Conservation (phyloP, 2,797 vertebrate species). For the Rhadinocentrus ornatus region DNA sequence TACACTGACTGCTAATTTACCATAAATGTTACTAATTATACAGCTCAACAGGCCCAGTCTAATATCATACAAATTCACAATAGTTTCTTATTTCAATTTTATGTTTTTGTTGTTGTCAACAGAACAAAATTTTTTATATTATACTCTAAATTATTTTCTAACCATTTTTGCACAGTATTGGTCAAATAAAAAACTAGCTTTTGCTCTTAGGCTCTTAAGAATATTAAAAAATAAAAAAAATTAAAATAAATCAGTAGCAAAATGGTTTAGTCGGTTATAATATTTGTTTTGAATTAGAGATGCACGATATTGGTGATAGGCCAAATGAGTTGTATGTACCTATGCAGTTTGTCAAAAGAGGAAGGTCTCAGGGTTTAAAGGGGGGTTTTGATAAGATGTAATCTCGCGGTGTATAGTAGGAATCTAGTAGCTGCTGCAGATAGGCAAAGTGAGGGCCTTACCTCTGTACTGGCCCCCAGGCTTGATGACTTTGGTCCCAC, state of each 20-base stretch:
- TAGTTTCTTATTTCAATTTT: no score
- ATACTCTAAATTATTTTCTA: no score
- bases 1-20: neutral
- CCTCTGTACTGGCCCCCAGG: slow-evolving; percentile 90
- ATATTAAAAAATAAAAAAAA: slow-evolving; percentile 54
- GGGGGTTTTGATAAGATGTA: slow-evolving; percentile 25
- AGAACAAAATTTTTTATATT: no score
- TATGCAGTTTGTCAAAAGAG: slow-evolving; percentile 58
- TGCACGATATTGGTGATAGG: no score
- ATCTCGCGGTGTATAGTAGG: slow-evolving; percentile 20
- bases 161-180: no score
- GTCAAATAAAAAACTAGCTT: slow-evolving; percentile 15
- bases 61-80: no score
- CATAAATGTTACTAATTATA: neutral
- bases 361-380: slow-evolving; percentile 23
- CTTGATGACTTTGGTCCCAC: slow-evolving; percentile 92
- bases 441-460: slow-evolving; percentile 64
- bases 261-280: slow-evolving; percentile 53
- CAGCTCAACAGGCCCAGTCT: no score
- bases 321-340: neutral
- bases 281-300: slow-evolving; percentile 53
- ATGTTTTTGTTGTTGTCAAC: no score
- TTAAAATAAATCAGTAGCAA: slow-evolving; percentile 24
- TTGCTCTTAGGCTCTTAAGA: slow-evolving; percentile 56
- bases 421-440: slow-evolving; percentile 8